Evolutionary conservation across 2,113 vertebrate species (phyloP).

Genomic region (Pleuronectes platessa): DNA sequence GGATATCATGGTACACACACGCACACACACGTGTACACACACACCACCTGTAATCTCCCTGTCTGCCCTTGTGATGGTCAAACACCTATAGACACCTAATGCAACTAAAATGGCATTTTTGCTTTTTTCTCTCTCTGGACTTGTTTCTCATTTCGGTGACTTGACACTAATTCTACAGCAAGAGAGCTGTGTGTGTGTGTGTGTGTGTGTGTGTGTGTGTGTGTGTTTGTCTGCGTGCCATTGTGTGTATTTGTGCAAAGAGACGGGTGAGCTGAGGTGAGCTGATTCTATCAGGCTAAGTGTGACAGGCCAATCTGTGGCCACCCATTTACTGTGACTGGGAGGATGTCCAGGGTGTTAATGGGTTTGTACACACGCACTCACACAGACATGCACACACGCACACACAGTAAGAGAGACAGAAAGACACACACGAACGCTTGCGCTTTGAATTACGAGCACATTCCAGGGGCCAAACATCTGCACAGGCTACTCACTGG

Average conservation of each 20-base stretch:
- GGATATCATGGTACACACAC: background rate
- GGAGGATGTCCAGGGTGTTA: constrained; percentile 70
- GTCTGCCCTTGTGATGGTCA: constrained; percentile 37
- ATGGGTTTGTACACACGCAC: constrained; percentile 31
- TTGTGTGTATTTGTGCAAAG: constrained; percentile 37
- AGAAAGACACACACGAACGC: too few relatives aligned
- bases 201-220: constrained; percentile 16
- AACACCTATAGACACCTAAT: constrained; percentile 34
- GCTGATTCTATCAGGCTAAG: constrained; percentile 64
- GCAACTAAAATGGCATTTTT: constrained; percentile 44
- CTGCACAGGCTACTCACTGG: background rate
- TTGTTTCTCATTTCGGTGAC: constrained; percentile 34
- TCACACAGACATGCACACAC: background rate
- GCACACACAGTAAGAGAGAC: too few relatives aligned
- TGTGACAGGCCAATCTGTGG: constrained; percentile 75
- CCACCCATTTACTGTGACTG: constrained; percentile 65
- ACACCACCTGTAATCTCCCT: constrained; percentile 30
- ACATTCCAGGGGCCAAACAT: constrained; percentile 4
- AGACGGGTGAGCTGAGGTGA: constrained; percentile 43
- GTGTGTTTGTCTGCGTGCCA: constrained; percentile 18
- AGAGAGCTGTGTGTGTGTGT: constrained; percentile 12
- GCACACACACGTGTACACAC: constrained; percentile 7
- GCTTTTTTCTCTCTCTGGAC: constrained; percentile 28
- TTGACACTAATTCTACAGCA: constrained; percentile 32
- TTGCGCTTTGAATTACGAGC: constrained; percentile 3